These are phyloP conservation scores for Plemyria rubiginata DNA, from an alignment of 2,888 invertebrate species.

Conservation along the genomic window DNA sequence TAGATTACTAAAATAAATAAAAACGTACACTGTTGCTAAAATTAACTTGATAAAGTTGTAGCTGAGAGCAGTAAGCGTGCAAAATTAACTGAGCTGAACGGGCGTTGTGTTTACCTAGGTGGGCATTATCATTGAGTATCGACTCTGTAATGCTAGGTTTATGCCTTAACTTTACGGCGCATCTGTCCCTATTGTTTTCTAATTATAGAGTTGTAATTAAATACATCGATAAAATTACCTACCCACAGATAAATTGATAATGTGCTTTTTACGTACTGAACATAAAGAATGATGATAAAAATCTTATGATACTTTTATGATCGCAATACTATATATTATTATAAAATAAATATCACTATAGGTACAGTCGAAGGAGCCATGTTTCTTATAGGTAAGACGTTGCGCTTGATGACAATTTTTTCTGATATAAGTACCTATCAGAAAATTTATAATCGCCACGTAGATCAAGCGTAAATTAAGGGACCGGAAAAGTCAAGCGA, in stretches of 20 bases:
- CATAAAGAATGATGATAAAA: background rate
- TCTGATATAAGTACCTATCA: background rate
- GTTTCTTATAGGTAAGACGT: too few species aligned
- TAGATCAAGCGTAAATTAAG: background rate
- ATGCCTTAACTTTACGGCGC: constrained; percentile 10
- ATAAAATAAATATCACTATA: background rate
- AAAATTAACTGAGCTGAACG: constrained; percentile 50
- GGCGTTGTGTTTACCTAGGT: constrained; percentile 36
- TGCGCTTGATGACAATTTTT: too few species aligned
- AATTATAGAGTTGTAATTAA: constrained; percentile 2
- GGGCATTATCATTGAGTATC: constrained; percentile 24
- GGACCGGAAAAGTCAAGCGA: constrained; percentile 1
- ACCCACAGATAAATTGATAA: background rate
- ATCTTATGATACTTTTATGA: background rate
- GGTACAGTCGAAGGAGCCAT: background rate
- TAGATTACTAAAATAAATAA: constrained; percentile 43
- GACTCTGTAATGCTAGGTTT: constrained; percentile 25
- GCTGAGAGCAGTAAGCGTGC: constrained; percentile 48
- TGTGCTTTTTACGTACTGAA: background rate
- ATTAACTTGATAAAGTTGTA: constrained; percentile 46
- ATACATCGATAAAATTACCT: background rate
- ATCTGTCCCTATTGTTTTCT: constrained; percentile 7
- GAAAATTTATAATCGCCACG: background rate
- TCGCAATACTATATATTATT: background rate
- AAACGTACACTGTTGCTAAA: constrained; percentile 41